phyloP scores from a whole-genome alignment of 2,888 invertebrate genomes.

The Mythimna lalbum region DNA sequence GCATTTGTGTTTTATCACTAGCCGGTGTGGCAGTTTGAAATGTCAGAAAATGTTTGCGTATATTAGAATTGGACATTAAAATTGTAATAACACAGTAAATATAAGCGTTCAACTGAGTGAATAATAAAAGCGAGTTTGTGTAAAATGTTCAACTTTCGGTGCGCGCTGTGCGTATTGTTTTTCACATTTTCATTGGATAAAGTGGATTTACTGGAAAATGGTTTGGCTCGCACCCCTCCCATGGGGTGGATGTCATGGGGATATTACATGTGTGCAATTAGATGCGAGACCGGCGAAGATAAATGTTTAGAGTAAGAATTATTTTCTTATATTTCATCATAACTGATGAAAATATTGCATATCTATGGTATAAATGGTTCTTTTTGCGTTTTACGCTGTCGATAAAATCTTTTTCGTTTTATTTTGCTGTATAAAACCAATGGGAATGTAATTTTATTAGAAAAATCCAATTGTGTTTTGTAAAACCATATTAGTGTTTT shows the following conservation, averaged over 20 bases:
- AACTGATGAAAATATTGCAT: not conserved
- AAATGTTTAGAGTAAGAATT: conserved; percentile 91
- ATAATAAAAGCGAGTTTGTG: not conserved
- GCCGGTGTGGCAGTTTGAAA: conserved; percentile 49
- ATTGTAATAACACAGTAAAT: conserved; percentile 12
- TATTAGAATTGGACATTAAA: conserved; percentile 13
- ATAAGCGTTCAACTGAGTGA: conserved; percentile 2
- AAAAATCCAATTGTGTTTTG: not conserved
- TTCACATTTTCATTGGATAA: conserved; percentile 63
- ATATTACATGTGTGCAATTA: conserved; percentile 91
- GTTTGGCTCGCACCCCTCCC: conserved; percentile 92
- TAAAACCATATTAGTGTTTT: not conserved
- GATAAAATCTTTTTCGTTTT: not conserved
- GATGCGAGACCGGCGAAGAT: conserved; percentile 91
- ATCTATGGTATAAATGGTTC: not conserved
- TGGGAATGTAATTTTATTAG: not conserved
- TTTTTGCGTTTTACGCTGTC: not conserved
- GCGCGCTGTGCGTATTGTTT: conserved; percentile 52
- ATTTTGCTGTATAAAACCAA: not conserved
- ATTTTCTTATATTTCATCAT: conserved; percentile 10
- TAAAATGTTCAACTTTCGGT: conserved; percentile 47
- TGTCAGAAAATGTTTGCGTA: conserved; percentile 9
- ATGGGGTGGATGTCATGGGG: conserved; percentile 95
- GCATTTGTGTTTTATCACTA: conserved; percentile 26
- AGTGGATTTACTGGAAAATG: conserved; percentile 90